Evolutionary conservation across 2,888 invertebrate genomes (phyloP).

Genomic region (Cylindroiulus punctatus): DNA sequence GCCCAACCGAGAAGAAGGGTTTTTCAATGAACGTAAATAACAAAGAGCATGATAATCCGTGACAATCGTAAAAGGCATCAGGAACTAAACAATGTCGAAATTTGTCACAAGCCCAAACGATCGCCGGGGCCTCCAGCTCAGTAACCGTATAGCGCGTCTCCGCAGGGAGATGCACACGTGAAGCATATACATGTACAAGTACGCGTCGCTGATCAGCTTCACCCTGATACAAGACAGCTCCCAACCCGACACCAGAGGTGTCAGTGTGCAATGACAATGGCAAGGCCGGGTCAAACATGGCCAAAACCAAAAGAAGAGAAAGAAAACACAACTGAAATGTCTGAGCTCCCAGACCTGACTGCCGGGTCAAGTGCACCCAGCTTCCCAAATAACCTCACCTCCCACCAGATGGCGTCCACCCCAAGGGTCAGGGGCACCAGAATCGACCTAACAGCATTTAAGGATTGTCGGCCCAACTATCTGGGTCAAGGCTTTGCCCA

Average conservation of each 20-base stretch:
- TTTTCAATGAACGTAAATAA: background rate
- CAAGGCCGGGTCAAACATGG: background rate
- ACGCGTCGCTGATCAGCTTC: background rate
- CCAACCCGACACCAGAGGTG: background rate
- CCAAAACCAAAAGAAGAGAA: too few relatives aligned
- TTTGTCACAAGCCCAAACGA: background rate
- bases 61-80: background rate
- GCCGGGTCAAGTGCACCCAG: too few relatives aligned
- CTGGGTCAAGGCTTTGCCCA: too few relatives aligned
- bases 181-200: background rate
- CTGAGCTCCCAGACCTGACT: too few relatives aligned
- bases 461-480: too few relatives aligned
- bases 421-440: too few relatives aligned
- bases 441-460: too few relatives aligned
- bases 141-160: background rate
- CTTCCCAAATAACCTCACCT: too few relatives aligned
- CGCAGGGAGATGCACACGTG: background rate
- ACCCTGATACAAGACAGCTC: background rate
- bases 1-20: background rate
- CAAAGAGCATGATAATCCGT: background rate
- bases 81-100: background rate
- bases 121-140: background rate
- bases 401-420: too few relatives aligned
- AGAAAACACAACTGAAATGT: too few relatives aligned
- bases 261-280: background rate